These are phyloP conservation scores for Meiosimyza decipiens DNA, from an alignment of 2,888 invertebrate genomes.

Conservation along the genomic window DNA sequence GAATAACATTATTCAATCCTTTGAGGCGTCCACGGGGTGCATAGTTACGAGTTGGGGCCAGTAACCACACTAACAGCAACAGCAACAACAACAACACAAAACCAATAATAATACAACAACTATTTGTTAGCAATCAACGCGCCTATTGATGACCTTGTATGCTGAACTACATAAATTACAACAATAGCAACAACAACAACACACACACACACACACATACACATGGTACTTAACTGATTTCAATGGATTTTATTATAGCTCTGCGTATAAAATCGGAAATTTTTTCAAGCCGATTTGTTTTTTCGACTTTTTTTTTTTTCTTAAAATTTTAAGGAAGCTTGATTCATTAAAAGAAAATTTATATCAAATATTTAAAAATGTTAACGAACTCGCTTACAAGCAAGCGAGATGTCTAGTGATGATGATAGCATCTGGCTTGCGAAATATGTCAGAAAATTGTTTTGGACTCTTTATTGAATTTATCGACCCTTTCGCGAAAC, in stretches of 20 bases:
- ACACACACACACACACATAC: background rate
- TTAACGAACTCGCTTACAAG: too few species aligned
- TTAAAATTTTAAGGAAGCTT: too few species aligned
- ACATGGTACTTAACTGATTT: background rate
- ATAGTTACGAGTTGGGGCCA: conserved; percentile 5
- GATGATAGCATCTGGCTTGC: too few species aligned
- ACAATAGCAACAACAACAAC: conserved; percentile 20
- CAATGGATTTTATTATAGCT: background rate
- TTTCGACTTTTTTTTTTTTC: background rate
- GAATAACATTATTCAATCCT: too few species aligned
- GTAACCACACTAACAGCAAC: conserved; percentile 9
- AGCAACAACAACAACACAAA: conserved; percentile 7
- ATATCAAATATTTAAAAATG: too few species aligned
- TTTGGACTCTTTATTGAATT: too few species aligned
- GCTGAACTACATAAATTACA: conserved; percentile 13
- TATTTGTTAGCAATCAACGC: conserved; percentile 40
- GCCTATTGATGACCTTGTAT: conserved; percentile 39
- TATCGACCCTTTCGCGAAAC: too few species aligned
- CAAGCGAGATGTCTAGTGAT: too few species aligned
- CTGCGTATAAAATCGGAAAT: conserved; percentile 6
- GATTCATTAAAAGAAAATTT: too few species aligned
- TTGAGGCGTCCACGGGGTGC: too few species aligned
- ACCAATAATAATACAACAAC: conserved; percentile 8
- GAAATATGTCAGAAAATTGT: too few species aligned
- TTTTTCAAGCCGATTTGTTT: background rate